Evolutionary conservation across 2,113 vertebrate species (phyloP).

Genomic region (Apistogramma diplotaenia): DNA sequence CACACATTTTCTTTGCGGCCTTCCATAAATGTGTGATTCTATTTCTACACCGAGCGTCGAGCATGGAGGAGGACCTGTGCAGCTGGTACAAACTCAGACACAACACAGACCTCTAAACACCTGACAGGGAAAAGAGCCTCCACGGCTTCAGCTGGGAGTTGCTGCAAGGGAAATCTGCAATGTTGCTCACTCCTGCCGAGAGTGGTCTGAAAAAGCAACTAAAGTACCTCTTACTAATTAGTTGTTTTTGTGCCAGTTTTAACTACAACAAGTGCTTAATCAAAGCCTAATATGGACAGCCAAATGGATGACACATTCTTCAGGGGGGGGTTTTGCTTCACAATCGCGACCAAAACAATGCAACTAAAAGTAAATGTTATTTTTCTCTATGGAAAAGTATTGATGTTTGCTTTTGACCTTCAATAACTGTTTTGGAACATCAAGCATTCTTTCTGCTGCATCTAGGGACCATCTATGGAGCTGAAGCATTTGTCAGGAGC

Average conservation of each 20-base stretch:
- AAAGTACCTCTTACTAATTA: conserved; percentile 33
- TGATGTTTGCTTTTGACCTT: neutral
- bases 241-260: conserved; percentile 29
- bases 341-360: conserved; percentile 11
- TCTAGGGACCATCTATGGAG: neutral
- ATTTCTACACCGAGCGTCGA: conserved; percentile 2
- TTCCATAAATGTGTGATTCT: neutral
- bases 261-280: conserved; percentile 32
- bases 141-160: neutral
- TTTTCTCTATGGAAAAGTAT: neutral
- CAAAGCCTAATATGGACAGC: conserved; percentile 22
- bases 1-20: neutral
- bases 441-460: conserved; percentile 7
- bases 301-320: conserved; percentile 13
- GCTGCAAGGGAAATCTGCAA: conserved; percentile 22
- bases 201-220: conserved; percentile 6
- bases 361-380: neutral
- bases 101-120: conserved; percentile 29
- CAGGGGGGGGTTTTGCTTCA: neutral
- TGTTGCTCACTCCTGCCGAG: conserved; percentile 1
- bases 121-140: conserved; percentile 18
- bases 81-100: conserved; percentile 18
- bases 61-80: conserved; percentile 10
- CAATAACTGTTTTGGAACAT: conserved; percentile 6
- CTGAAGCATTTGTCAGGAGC: neutral